A percentile compares a stretch with the other conserved stretches of the same genome.
phyloP scores from a whole-genome alignment of 2,113 vertebrate species.

The Microcebus jonahi region DNA sequence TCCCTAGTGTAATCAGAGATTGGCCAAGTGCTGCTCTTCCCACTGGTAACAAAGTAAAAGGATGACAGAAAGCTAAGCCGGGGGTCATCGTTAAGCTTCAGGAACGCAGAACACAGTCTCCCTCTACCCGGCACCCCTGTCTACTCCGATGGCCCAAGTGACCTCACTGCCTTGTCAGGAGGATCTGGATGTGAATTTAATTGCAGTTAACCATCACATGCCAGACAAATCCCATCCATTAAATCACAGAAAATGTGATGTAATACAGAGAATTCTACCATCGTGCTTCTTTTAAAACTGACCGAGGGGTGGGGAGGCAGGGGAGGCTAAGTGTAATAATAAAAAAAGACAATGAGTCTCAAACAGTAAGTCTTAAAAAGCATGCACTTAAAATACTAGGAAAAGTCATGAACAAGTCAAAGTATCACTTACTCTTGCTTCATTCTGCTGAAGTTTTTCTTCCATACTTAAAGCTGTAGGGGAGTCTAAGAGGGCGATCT shows the following conservation, averaged over 20 bases:
- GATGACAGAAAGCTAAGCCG: background rate
- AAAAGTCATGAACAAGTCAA: background rate
- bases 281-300: background rate
- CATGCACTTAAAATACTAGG: background rate
- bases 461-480: constrained; percentile 92
- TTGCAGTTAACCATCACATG: background rate
- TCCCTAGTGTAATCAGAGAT: background rate
- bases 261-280: background rate
- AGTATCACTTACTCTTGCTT: constrained; percentile 90
- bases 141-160: rapidly evolving
- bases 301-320: no score
- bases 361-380: background rate
- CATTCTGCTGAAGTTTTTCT: constrained; percentile 94
- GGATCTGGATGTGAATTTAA: background rate
- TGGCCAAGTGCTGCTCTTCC: background rate
- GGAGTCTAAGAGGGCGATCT: constrained; percentile 94
- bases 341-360: background rate
- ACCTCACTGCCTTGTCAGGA: background rate
- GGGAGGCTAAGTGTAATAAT: background rate
- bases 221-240: background rate
- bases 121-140: background rate
- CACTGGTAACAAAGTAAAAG: background rate
- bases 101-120: background rate
- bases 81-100: background rate
- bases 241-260: background rate